Base-by-base conservation (phyloP, 2,888 invertebrate genomes). In the Parasteatoda lunata region DNA sequence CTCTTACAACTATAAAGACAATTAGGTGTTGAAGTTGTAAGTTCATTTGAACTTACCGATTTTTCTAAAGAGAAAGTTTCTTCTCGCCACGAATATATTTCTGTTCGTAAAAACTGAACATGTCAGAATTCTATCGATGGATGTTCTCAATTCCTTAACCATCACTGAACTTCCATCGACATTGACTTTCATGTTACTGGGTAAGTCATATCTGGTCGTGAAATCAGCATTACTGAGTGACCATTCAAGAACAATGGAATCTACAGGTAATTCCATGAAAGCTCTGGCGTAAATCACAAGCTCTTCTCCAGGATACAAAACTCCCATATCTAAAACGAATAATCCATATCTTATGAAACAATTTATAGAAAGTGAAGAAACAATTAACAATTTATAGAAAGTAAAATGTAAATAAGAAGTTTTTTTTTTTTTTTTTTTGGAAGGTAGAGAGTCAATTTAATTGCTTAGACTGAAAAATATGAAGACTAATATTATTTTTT, bases 81-180 rank as follows among this genome's bases (percentile, higher is more conserved):
- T 75, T 59, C 59, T 79, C 1, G 79, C 84, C 4, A 85, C 45
- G 51, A 73, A 73, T 6, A 85, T 51, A n/a, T 79, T 65, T 64
- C 76, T 85, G 51, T 79, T 85, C 4, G 84, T 79, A 64, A 54
- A 85, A 5, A 79, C 84, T 0, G 79, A 73, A 30, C 84, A 85
- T n/a, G 75, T 85, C 3, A 85, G 30, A 11, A 79, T 52, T 64
- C 51, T 75, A 52, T 85, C 76, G 6, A 11, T 45, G 3, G n/a
- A 4, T n/a, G 52, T 76, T 13, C 65, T 68, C 51, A 79, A 69
- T n/a, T 85, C 84, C 11, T 79, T 85, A 7, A 85, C 75, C 9
- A 85, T 65, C 9, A 85, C 64, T 6, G 84, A 66, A 49, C 79
- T 85, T 13, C 79, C 79, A 7, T 85, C 84, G 3, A 30, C 59